A percentile compares a stretch with the other conserved stretches of the same genome.
Evolutionary conservation across 2,888 invertebrate species (phyloP).

Genomic region (Tinea semifulvella): DNA sequence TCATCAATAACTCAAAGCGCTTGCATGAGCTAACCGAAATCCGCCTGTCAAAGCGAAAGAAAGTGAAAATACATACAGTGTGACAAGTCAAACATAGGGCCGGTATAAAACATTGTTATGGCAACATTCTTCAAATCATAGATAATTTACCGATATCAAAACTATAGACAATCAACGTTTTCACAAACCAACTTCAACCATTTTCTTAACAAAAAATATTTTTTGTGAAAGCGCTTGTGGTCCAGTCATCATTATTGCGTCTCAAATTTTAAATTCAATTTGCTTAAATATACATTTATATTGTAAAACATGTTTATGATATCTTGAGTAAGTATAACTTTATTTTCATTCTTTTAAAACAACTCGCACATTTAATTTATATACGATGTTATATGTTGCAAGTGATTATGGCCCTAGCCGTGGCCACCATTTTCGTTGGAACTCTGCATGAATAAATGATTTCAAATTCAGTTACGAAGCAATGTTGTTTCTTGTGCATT

Average conservation of each 20-base stretch:
- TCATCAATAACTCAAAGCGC: too few species aligned
- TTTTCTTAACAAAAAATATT: conserved; percentile 32
- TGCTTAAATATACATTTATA: conserved; percentile 21
- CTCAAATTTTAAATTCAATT: conserved; percentile 36
- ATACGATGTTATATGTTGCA: conserved; percentile 35
- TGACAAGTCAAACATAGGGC: too few species aligned
- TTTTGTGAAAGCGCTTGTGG: conserved; percentile 53
- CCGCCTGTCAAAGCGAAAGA: too few species aligned
- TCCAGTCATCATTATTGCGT: conserved; percentile 49
- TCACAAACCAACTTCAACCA: conserved; percentile 19
- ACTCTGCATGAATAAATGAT: conserved; percentile 12
- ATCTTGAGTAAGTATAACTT: conserved; percentile 55
- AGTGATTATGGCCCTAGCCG: conserved; percentile 48
- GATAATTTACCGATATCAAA: too few species aligned
- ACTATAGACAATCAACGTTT: conserved; percentile 13
- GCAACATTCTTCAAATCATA: too few species aligned
- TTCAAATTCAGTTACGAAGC: not conserved
- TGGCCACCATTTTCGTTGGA: conserved; percentile 64
- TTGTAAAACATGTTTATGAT: conserved; percentile 57
- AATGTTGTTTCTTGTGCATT: not conserved
- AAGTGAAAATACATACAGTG: too few species aligned
- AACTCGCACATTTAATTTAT: conserved; percentile 23
- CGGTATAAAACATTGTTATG: too few species aligned
- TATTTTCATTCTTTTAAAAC: conserved; percentile 27
- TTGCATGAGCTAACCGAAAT: too few species aligned